Evolutionary conservation across 1,140 invertebrate genomes (phyloP).

Genomic region (Maconellicoccus hirsutus): DNA sequence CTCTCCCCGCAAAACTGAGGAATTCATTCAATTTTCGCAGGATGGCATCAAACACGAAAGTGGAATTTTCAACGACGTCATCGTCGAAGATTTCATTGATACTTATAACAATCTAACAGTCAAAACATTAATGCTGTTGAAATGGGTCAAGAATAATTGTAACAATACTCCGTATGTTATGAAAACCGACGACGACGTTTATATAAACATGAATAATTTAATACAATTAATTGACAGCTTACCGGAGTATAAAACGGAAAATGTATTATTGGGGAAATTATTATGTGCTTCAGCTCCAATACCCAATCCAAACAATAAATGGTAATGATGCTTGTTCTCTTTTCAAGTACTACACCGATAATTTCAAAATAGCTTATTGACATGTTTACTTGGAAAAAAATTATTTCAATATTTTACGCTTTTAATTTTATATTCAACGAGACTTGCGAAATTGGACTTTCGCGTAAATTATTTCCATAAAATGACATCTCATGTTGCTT

Average conservation of each 20-base stretch:
- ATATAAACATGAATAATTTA: conserved; percentile 44
- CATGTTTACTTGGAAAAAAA: background rate
- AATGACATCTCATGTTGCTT: too few relatives aligned
- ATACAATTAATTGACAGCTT: background rate
- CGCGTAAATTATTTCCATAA: too few relatives aligned
- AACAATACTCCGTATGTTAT: conserved; percentile 52
- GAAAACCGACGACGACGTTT: conserved; percentile 78
- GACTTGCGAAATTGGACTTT: too few relatives aligned
- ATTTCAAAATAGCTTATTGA: background rate
- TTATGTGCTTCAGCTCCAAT: background rate
- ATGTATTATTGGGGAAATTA: background rate
- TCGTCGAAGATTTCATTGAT: conserved; percentile 80
- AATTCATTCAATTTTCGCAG: background rate
- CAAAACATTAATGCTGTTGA: conserved; percentile 58
- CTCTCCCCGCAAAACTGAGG: too few relatives aligned
- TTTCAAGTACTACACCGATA: too few relatives aligned
- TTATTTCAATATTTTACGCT: too few relatives aligned
- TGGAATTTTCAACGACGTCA: conserved; percentile 60
- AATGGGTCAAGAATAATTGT: conserved; percentile 61
- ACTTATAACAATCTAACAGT: conserved; percentile 81
- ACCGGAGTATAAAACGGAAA: background rate
- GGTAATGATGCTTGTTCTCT: background rate
- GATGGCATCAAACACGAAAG: conserved; percentile 42
- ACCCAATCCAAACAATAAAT: background rate
- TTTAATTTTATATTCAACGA: too few relatives aligned